These are phyloP conservation scores for Lordiphosa stackelbergi DNA, from an alignment of 1,140 invertebrate species.

Conservation along the genomic window DNA sequence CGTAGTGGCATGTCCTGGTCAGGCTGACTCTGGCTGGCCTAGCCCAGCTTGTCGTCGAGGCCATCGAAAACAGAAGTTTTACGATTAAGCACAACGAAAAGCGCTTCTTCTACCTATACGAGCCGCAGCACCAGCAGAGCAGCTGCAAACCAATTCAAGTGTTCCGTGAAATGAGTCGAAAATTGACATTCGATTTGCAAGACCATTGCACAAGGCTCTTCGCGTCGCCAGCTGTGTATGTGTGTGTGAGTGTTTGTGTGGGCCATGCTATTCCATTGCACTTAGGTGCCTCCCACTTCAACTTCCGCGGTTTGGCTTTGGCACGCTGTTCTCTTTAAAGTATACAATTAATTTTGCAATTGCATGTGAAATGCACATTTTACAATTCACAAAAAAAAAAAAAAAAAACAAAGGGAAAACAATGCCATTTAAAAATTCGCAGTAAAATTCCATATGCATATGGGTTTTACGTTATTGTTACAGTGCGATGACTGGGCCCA, in stretches of 20 bases:
- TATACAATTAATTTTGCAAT: slow-evolving; percentile 47
- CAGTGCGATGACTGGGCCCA: background rate
- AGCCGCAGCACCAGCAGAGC: background rate
- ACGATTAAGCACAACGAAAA: slow-evolving; percentile 47
- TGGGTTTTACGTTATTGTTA: background rate
- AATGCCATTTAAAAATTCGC: slow-evolving; percentile 11
- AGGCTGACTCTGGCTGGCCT: background rate
- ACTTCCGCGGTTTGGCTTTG: slow-evolving; percentile 13
- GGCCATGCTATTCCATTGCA: background rate
- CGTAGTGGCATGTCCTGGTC: background rate
- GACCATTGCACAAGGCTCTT: slow-evolving; percentile 64
- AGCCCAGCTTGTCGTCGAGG: slow-evolving; percentile 34
- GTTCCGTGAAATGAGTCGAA: slow-evolving; percentile 76
- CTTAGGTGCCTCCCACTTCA: slow-evolving; percentile 10
- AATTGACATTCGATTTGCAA: slow-evolving; percentile 76
- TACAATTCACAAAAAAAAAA: background rate
- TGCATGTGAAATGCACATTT: slow-evolving; percentile 48
- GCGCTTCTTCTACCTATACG: slow-evolving; percentile 1
- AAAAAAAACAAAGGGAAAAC: slow-evolving; percentile 18
- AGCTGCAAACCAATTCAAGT: slow-evolving; percentile 63
- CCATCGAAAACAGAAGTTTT: slow-evolving; percentile 51
- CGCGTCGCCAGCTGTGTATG: slow-evolving; percentile 10
- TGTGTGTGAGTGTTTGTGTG: slow-evolving; percentile 2
- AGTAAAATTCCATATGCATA: slow-evolving; percentile 13
- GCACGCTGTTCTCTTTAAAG: slow-evolving; percentile 9